These are phyloP conservation scores for Drosophila tani DNA, from an alignment of 1,140 invertebrate genomes.

Conservation along the genomic window DNA sequence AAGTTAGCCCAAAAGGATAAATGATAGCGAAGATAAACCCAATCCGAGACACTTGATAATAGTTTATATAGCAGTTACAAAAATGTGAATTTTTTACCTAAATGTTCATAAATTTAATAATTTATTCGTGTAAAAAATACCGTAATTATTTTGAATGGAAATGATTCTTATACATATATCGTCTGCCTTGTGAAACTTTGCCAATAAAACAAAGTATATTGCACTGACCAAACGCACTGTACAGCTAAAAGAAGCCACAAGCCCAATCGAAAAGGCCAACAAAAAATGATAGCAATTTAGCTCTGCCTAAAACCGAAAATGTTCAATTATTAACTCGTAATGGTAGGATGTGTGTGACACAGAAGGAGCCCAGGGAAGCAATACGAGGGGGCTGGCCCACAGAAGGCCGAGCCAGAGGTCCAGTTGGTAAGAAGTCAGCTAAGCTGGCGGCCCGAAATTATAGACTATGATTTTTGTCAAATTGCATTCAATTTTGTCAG, in stretches of 20 bases:
- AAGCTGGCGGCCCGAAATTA: constrained; percentile 48
- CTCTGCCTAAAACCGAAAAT: constrained; percentile 58
- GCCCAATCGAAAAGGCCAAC: constrained; percentile 33
- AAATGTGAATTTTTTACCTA: no score
- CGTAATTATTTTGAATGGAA: no score
- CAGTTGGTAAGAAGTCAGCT: constrained; percentile 40
- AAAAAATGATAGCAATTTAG: constrained; percentile 57
- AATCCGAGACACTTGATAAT: no score
- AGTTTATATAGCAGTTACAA: no score
- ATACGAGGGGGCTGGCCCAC: background rate
- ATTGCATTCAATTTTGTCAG: constrained; percentile 62
- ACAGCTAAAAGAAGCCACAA: constrained; percentile 14
- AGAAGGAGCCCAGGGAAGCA: background rate
- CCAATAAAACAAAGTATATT: no score
- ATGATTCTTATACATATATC: no score
- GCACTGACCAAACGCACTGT: constrained; percentile 6
- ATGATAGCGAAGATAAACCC: no score
- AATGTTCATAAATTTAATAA: no score
- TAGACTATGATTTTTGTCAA: constrained; percentile 66
- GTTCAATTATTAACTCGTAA: constrained; percentile 74
- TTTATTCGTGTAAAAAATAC: no score
- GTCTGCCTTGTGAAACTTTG: no score
- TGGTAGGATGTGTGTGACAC: constrained; percentile 32
- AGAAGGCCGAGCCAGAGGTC: constrained; percentile 1
- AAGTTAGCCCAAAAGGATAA: no score